Evolutionary conservation across 2,113 vertebrate genomes (phyloP).

Genomic region (Callithrix jacchus): DNA sequence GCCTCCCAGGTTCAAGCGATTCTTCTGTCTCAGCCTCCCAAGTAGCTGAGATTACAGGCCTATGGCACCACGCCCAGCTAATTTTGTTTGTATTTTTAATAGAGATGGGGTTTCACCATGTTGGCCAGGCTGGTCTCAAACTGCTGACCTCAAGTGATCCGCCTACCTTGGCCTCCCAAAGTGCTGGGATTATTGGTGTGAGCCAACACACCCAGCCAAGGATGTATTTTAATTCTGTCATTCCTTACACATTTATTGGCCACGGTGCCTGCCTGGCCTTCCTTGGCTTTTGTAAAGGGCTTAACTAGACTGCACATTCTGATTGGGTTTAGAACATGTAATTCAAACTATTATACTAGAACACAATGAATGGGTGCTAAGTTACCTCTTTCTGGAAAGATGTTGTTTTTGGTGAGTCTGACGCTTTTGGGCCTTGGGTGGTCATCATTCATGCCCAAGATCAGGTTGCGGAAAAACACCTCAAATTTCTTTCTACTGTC

Average conservation of each 20-base stretch:
- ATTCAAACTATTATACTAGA: conserved; percentile 3
- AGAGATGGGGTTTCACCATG: too few relatives aligned
- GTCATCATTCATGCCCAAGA: conserved; percentile 84
- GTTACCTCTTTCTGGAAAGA: conserved; percentile 93
- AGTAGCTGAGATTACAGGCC: too few relatives aligned
- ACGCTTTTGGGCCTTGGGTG: conserved; percentile 89
- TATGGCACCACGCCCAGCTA: too few relatives aligned
- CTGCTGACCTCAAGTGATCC: too few relatives aligned
- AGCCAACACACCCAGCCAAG: not conserved
- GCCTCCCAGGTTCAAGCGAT: too few relatives aligned
- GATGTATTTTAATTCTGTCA: too few relatives aligned
- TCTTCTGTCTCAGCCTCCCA: too few relatives aligned
- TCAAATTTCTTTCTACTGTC: conserved; percentile 93
- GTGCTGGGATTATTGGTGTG: not conserved
- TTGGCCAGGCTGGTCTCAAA: too few relatives aligned
- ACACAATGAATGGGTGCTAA: not conserved
- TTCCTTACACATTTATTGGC: too few relatives aligned
- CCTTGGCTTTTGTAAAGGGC: not conserved
- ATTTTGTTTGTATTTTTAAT: too few relatives aligned
- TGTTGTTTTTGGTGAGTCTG: conserved; percentile 88
- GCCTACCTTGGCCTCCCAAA: too few relatives aligned
- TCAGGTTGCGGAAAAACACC: conserved; percentile 88
- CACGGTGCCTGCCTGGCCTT: too few relatives aligned
- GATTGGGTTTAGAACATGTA: not conserved
- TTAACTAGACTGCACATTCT: not conserved